A percentile compares a stretch with the other conserved stretches of the same genome.
phyloP scores from a whole-genome alignment of 2,888 invertebrate genomes.

The Cremastinae sp. region DNA sequence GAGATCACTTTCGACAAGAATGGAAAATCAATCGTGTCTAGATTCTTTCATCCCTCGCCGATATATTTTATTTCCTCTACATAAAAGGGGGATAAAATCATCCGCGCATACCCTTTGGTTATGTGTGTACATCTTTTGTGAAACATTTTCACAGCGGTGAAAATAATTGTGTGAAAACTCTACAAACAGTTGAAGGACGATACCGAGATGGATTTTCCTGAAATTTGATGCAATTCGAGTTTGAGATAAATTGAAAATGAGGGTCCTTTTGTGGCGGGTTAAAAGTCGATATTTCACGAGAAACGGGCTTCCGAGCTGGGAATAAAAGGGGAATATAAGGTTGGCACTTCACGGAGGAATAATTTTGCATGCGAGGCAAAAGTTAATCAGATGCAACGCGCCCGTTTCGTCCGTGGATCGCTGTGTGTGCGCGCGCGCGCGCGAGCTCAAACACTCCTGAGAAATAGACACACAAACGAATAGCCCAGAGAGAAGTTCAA shows the following conservation, averaged over 20 bases:
- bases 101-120: too few relatives aligned
- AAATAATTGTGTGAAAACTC: background rate
- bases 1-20: conserved; percentile 31
- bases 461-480: conserved; percentile 4
- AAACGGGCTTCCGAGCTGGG: background rate
- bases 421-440: conserved; percentile 57
- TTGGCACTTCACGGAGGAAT: conserved; percentile 62
- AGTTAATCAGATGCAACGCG: conserved; percentile 78
- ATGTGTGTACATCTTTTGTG: too few relatives aligned
- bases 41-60: background rate
- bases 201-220: background rate
- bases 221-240: too few relatives aligned
- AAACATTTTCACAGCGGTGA: background rate
- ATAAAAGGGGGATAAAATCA: conserved; percentile 32
- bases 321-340: conserved; percentile 53
- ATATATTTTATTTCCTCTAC: conserved; percentile 5
- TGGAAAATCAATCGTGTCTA: conserved; percentile 38
- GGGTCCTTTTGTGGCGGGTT: background rate
- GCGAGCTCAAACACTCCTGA: conserved; percentile 17
- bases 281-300: background rate
- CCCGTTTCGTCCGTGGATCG: conserved; percentile 40
- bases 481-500: conserved; percentile 40
- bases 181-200: background rate
- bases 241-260: background rate
- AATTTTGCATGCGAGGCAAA: conserved; percentile 76